Conservation (phyloP, 2,113 vertebrate species). For the Pteropus alecto region DNA sequence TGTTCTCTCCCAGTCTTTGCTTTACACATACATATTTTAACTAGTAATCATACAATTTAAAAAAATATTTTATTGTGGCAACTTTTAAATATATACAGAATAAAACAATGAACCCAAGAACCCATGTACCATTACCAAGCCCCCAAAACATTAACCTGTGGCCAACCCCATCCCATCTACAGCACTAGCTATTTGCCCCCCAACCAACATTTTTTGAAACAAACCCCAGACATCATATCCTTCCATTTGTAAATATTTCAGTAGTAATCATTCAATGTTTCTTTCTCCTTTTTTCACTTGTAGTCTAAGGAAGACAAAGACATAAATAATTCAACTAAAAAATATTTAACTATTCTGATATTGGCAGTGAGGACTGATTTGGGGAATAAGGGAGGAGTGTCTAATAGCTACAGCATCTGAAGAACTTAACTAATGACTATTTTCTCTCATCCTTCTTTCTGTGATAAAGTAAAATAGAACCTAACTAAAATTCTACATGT, state of each 20-base stretch:
- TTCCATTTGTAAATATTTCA: slow-evolving; percentile 67
- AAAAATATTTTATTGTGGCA: neutral
- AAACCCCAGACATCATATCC: slow-evolving; percentile 32
- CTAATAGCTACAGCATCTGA: neutral
- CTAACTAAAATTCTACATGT: neutral
- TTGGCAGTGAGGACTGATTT: neutral
- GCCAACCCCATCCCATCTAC: neutral
- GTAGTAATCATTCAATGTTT: slow-evolving; percentile 50
- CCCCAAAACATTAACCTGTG: neutral
- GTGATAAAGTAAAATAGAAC: neutral
- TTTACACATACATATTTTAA: neutral
- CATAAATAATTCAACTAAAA: slow-evolving; percentile 67
- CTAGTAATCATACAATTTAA: neutral
- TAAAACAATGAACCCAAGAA: neutral
- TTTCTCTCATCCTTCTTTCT: neutral
- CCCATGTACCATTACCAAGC: neutral
- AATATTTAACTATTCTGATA: neutral
- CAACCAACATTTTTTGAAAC: slow-evolving; percentile 20
- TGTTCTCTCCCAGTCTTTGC: neutral
- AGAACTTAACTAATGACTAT: neutral
- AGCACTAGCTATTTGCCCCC: neutral
- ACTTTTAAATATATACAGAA: neutral
- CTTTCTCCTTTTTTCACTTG: slow-evolving; percentile 51
- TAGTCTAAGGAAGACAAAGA: slow-evolving; percentile 57
- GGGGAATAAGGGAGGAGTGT: neutral